Base-by-base conservation (phyloP, 2,113 vertebrate species). In the Takifugu bimaculatus region DNA sequence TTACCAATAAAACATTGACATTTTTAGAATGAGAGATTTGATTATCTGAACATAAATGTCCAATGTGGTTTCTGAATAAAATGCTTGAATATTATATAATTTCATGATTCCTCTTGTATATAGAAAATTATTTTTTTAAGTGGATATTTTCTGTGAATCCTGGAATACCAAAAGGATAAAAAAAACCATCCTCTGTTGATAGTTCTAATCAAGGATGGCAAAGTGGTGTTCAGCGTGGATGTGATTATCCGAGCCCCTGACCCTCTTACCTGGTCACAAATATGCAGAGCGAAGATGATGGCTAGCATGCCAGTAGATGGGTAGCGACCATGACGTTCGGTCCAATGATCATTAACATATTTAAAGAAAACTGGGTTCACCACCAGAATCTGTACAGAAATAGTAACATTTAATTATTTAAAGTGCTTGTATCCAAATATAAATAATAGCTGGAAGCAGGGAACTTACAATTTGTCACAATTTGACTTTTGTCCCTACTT, bases 261-360 rank as follows among this genome's bases (percentile, higher is more conserved):
- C 14, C 28, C 26, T 28, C 51, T 27, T 79, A 88, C 92, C 91
- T 91, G 81, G 60, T 93, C 91, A 72, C 92, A 93, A 57, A 60
- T 78, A 70, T 93, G 92, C 63, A 93, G 79, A 39, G 92, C 90
- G 14, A 89, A 92, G 71, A 92, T 76, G 29, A 92, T 70, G 56
- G 91, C 90, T 61, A 92, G 72, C 85, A 93, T 88, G 57, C 92
- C 92, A 0, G 92, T 93, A 65, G 92, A 93, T 0, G 92, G 92
- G 55, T 93, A 93, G 45, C 91, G 87, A 12, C 92, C 92, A 15
- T 91, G 86, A 43, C 43, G 68, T 55, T 91, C 82, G 0, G 85
- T 91, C 92, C 92, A 93, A 1, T 4, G 72, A 47, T 91, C 88
- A 15, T 90, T 73, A 4, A 84, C 81, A n/a, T 93, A 93, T 20